phyloP scores from a whole-genome alignment of 2,888 invertebrate species.

The Ornithoptera priamus region DNA sequence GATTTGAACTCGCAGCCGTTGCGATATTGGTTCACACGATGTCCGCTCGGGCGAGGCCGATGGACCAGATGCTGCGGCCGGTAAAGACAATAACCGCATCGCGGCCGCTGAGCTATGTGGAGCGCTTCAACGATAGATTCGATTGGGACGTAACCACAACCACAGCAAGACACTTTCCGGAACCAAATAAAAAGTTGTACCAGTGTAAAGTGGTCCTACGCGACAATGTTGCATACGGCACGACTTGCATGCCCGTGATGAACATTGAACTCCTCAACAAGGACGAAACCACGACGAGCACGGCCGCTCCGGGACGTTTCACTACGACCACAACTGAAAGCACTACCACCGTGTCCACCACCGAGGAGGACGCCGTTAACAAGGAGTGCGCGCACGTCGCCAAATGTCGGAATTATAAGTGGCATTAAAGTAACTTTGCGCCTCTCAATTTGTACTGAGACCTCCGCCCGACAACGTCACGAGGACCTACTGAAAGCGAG shows the following conservation, averaged over 20 bases:
- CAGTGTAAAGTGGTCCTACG: conserved; percentile 7
- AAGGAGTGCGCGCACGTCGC: conserved; percentile 12
- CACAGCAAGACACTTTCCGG: neutral
- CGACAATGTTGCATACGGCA: conserved; percentile 9
- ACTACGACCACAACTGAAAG: neutral
- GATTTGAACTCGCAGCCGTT: neutral
- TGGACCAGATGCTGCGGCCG: conserved; percentile 6
- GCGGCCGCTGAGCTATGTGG: neutral
- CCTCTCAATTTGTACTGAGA: no score
- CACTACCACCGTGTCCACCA: conserved; percentile 6
- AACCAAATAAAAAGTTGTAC: conserved; percentile 1
- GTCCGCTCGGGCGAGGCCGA: neutral
- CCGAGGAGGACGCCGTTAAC: neutral
- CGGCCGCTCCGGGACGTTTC: conserved; percentile 2
- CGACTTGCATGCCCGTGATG: conserved; percentile 6
- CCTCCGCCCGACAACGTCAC: no score
- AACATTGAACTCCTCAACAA: neutral
- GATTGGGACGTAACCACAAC: neutral
- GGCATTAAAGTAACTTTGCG: neutral
- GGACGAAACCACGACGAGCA: conserved; percentile 10
- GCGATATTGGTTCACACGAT: neutral
- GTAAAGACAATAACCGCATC: conserved; percentile 4
- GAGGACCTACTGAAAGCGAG: no score
- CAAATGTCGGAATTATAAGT: conserved; percentile 1
- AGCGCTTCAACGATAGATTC: neutral